phyloP scores from a whole-genome alignment of 2,888 invertebrate species.

The Mythimna pallens region DNA sequence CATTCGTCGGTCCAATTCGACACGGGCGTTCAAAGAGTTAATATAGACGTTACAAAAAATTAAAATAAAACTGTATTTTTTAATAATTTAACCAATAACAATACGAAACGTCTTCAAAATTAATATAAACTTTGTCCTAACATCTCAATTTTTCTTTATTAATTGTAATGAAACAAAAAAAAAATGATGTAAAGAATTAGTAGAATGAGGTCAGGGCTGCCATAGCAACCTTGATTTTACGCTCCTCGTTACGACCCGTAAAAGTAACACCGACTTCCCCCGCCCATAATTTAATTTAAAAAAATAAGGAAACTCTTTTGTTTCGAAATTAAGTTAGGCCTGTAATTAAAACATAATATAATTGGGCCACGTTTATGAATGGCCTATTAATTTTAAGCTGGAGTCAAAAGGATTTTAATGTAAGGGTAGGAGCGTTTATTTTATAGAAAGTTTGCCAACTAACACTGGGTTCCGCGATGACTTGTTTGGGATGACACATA shows the following conservation, averaged over 20 bases:
- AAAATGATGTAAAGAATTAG: constrained; percentile 18
- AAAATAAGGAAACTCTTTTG: constrained; percentile 67
- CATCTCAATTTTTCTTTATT: constrained; percentile 6
- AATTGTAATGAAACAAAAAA: constrained; percentile 27
- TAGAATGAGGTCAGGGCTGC: constrained; percentile 51
- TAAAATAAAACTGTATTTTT: no score
- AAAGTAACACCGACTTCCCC: constrained; percentile 57
- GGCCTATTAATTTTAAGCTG: constrained; percentile 74
- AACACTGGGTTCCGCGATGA: constrained; percentile 65
- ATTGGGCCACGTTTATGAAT: constrained; percentile 74
- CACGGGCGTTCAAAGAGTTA: no score
- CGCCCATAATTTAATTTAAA: constrained; percentile 62
- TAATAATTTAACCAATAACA: not conserved
- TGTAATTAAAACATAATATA: constrained; percentile 76
- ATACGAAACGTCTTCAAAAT: constrained; percentile 9
- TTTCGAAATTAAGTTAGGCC: constrained; percentile 65
- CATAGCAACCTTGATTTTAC: constrained; percentile 60
- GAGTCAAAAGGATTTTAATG: constrained; percentile 75
- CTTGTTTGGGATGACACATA: constrained; percentile 72
- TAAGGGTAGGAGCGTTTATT: constrained; percentile 71
- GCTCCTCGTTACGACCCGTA: constrained; percentile 48
- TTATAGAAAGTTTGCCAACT: constrained; percentile 72
- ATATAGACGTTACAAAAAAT: no score
- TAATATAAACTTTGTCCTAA: constrained; percentile 3
- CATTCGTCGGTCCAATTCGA: no score